phyloP scores from a whole-genome alignment of 2,113 vertebrate species.

The Paramisgurnus dabryanus region DNA sequence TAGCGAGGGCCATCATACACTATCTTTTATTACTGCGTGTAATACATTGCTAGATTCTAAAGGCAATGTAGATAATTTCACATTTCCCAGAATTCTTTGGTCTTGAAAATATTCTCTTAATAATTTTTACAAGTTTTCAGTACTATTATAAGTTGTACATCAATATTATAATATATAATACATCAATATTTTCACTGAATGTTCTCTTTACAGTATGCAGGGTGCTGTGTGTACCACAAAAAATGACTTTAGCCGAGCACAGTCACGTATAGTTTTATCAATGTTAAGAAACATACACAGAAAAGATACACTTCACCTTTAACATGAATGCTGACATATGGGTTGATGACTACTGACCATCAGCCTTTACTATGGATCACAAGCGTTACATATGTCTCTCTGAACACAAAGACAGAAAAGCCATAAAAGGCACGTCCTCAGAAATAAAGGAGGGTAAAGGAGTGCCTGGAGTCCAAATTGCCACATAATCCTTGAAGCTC shows the following conservation, averaged over 20 bases:
- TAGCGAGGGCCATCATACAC: not conserved
- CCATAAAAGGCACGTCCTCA: slow-evolving; percentile 52
- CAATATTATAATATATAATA: too few species aligned
- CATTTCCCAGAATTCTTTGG: not conserved
- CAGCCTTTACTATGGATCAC: slow-evolving; percentile 44
- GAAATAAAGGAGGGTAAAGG: slow-evolving; percentile 39
- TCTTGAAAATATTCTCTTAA: too few species aligned
- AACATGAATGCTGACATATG: too few species aligned
- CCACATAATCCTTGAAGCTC: slow-evolving; percentile 54
- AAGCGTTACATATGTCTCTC: slow-evolving; percentile 49
- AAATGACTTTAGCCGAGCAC: too few species aligned
- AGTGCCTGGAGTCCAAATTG: slow-evolving; percentile 42
- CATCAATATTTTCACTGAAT: too few species aligned
- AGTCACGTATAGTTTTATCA: too few species aligned
- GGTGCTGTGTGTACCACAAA: too few species aligned
- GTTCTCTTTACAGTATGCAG: too few species aligned
- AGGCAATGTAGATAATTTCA: not conserved
- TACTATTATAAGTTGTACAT: too few species aligned
- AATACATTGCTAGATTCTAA: slow-evolving; percentile 5
- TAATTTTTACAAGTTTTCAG: too few species aligned
- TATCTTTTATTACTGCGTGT: not conserved
- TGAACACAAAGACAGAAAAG: slow-evolving; percentile 38
- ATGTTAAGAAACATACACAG: too few species aligned
- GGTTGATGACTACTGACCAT: not conserved
- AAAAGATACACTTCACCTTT: too few species aligned